phyloP scores from a whole-genome alignment of 2,888 invertebrate genomes.

The Harpagoxenus sublaevis region DNA sequence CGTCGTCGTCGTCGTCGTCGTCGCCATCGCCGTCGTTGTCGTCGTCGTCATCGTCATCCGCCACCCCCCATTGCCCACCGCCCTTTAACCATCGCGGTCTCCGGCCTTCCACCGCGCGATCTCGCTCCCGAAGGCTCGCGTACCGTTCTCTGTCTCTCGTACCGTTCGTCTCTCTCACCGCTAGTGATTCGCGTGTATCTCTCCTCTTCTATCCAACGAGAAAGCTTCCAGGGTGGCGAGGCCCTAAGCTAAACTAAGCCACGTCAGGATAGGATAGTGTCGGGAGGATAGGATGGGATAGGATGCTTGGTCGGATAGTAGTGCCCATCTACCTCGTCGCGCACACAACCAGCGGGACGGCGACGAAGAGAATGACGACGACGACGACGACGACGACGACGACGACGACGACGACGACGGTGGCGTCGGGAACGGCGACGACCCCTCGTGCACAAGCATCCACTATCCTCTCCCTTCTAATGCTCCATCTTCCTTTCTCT shows the following conservation, averaged over 20 bases:
- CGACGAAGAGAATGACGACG: slow-evolving; percentile 58
- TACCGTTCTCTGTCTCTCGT: slow-evolving; percentile 54
- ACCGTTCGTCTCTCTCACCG: slow-evolving; percentile 31
- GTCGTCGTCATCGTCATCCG: slow-evolving; percentile 31
- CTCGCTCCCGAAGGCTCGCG: slow-evolving; percentile 51
- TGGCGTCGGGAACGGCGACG: slow-evolving; percentile 65
- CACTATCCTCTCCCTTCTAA: slow-evolving; percentile 62
- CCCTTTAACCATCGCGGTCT: slow-evolving; percentile 49
- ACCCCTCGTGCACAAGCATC: slow-evolving; percentile 74
- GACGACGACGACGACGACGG: slow-evolving; percentile 40
- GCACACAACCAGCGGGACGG: slow-evolving; percentile 62
- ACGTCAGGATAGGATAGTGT: slow-evolving; percentile 81
- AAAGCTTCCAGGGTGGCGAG: slow-evolving; percentile 73
- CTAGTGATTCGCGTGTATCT: slow-evolving; percentile 43
- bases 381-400: slow-evolving; percentile 60
- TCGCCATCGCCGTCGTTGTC: slow-evolving; percentile 9
- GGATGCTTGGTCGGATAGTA: slow-evolving; percentile 76
- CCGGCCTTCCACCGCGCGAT: slow-evolving; percentile 50
- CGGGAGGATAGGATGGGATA: slow-evolving; percentile 78
- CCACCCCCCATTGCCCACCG: slow-evolving; percentile 35
- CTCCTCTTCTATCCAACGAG: slow-evolving; percentile 56
- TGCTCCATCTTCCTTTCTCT: slow-evolving; percentile 66
- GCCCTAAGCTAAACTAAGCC: slow-evolving; percentile 83
- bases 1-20: slow-evolving; percentile 23
- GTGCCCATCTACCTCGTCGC: slow-evolving; percentile 74